Conservation (phyloP, 2,888 invertebrate species). For the Lamproptera curius region DNA sequence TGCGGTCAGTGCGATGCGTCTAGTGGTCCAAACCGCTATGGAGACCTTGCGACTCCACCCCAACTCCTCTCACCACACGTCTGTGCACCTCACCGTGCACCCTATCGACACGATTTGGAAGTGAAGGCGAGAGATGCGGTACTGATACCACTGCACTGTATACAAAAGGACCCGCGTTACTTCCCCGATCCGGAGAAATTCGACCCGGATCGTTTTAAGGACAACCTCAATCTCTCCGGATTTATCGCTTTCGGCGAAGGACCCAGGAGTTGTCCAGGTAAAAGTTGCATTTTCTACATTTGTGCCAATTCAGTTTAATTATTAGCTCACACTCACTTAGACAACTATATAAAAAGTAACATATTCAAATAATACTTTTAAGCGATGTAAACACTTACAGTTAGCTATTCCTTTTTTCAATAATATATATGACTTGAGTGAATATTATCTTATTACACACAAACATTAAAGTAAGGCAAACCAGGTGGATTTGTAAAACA, state of each 20-base stretch:
- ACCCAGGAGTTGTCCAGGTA: constrained; percentile 68
- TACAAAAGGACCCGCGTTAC: constrained; percentile 57
- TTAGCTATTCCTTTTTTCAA: too few species aligned
- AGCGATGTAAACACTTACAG: too few species aligned
- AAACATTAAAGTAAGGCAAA: neutral
- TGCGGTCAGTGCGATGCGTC: constrained; percentile 56
- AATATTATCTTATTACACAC: too few species aligned
- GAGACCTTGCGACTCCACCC: constrained; percentile 66
- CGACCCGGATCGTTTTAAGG: constrained; percentile 59
- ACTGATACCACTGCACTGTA: constrained; percentile 60
- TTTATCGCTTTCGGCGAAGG: constrained; percentile 69
- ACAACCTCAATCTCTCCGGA: constrained; percentile 50
- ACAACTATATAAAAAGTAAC: too few species aligned
- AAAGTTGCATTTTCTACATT: too few species aligned
- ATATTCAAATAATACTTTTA: too few species aligned
- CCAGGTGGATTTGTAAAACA: neutral
- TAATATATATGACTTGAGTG: too few species aligned
- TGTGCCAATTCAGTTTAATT: too few species aligned
- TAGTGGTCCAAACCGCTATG: constrained; percentile 47
- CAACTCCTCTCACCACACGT: constrained; percentile 60
- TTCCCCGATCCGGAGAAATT: constrained; percentile 65
- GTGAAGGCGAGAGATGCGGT: constrained; percentile 55
- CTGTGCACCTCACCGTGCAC: constrained; percentile 59
- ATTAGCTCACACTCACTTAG: too few species aligned
- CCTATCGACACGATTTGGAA: constrained; percentile 47